phyloP scores from a whole-genome alignment of 2,113 vertebrate genomes.

The Acanthochromis polyacanthus region DNA sequence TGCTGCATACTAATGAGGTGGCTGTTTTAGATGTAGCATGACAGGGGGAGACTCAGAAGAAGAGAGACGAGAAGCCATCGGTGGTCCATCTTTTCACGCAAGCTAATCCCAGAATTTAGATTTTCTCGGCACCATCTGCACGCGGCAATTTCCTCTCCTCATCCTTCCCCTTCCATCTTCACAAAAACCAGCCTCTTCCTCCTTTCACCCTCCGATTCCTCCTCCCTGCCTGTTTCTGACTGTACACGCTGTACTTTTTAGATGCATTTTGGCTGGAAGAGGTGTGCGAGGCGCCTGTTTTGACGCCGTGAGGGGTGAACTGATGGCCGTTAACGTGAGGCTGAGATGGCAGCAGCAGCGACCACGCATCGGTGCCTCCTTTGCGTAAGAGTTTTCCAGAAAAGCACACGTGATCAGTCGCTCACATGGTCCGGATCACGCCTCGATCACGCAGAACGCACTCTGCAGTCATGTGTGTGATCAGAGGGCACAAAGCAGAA shows the following conservation, averaged over 20 bases:
- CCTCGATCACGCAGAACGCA: conserved; percentile 1
- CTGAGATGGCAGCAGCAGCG: conserved; percentile 27
- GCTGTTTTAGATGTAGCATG: conserved; percentile 57
- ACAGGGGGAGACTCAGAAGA: background rate
- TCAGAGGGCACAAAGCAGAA: conserved; percentile 5
- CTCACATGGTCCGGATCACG: conserved; percentile 41
- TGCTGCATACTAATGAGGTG: conserved; percentile 67
- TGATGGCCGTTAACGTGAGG: conserved; percentile 29
- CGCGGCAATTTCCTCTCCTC: conserved; percentile 48
- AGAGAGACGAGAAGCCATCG: background rate
- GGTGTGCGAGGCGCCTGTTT: conserved; percentile 28
- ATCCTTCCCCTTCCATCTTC: conserved; percentile 32
- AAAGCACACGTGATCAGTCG: conserved; percentile 23
- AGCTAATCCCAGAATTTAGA: conserved; percentile 71
- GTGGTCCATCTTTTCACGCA: conserved; percentile 48
- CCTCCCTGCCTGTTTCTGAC: conserved; percentile 19
- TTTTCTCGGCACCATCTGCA: conserved; percentile 74
- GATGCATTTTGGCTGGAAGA: conserved; percentile 20
- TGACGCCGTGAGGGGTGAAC: conserved; percentile 33
- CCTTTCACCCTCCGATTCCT: conserved; percentile 3
- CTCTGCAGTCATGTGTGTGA: background rate
- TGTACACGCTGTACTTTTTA: conserved; percentile 37
- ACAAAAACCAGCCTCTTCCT: background rate
- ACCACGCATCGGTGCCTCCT: conserved; percentile 23
- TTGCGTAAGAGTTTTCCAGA: conserved; percentile 29